Conservation (phyloP, 2,888 invertebrate species). For the Orthosia cruda region DNA sequence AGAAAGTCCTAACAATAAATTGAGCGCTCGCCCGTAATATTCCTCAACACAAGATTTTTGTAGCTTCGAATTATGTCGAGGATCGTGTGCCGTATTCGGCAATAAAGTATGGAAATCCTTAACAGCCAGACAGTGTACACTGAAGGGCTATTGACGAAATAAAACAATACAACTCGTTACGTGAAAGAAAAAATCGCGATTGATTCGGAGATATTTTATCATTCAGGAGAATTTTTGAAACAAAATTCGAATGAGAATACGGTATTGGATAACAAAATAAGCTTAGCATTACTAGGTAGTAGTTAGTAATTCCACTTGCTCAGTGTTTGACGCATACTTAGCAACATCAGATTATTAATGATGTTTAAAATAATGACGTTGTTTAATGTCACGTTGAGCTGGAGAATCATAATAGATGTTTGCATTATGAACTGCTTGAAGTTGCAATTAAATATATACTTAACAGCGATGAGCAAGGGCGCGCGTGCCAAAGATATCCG, state of each 20-base stretch:
- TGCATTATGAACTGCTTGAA: slow-evolving; percentile 56
- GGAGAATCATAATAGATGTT: slow-evolving; percentile 51
- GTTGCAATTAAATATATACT: slow-evolving; percentile 73
- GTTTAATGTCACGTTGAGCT: slow-evolving; percentile 44
- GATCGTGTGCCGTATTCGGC: slow-evolving; percentile 52
- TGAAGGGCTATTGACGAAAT: slow-evolving; percentile 60
- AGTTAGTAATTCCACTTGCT: slow-evolving; percentile 40
- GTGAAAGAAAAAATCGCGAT: slow-evolving; percentile 38
- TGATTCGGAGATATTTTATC: slow-evolving; percentile 21
- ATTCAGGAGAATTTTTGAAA: slow-evolving; percentile 5
- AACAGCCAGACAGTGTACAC: slow-evolving; percentile 56
- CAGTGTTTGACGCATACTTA: slow-evolving; percentile 32
- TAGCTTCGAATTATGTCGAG: slow-evolving; percentile 34
- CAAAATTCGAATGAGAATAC: slow-evolving; percentile 6
- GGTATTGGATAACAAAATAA: slow-evolving; percentile 32
- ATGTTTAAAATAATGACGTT: slow-evolving; percentile 29
- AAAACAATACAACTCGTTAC: slow-evolving; percentile 66
- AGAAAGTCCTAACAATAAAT: not conserved
- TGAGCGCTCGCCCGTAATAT: slow-evolving; percentile 2
- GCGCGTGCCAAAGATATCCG: slow-evolving; percentile 68
- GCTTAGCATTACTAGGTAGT: slow-evolving; percentile 12
- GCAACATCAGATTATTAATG: slow-evolving; percentile 30
- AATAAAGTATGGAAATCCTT: slow-evolving; percentile 74
- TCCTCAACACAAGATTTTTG: slow-evolving; percentile 35
- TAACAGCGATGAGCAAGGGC: slow-evolving; percentile 72